Evolutionary conservation across 2,888 invertebrate genomes (phyloP).

Genomic region (Agrotis ipsilon): DNA sequence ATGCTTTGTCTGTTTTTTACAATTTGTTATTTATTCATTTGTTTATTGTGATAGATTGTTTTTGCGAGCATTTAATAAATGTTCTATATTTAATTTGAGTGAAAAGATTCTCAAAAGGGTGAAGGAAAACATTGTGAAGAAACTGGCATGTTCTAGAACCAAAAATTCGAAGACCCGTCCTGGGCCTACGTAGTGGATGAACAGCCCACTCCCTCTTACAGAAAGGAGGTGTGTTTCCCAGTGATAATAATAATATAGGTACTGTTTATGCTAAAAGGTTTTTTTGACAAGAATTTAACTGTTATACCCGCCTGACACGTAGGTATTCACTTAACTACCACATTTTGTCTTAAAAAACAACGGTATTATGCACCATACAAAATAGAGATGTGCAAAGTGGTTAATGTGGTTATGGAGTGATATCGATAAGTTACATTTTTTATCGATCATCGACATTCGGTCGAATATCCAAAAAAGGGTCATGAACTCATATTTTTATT

Average conservation of each 20-base stretch:
- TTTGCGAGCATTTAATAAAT: background rate
- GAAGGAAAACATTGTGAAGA: too few species aligned
- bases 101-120: too few species aligned
- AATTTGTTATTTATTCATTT: constrained; percentile 5
- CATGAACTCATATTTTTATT: background rate
- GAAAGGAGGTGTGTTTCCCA: too few species aligned
- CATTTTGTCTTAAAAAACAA: constrained; percentile 3
- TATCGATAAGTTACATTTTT: background rate
- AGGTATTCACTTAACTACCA: background rate
- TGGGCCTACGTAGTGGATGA: too few species aligned
- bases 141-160: too few species aligned
- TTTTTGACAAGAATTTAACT: background rate
- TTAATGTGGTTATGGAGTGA: background rate
- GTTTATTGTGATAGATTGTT: constrained; percentile 1
- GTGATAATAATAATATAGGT: too few species aligned
- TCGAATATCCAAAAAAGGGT: background rate
- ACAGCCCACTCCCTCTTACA: too few species aligned
- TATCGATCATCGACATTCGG: background rate
- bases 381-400: background rate
- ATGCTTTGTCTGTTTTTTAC: constrained; percentile 26
- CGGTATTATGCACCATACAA: background rate
- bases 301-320: background rate
- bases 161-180: too few species aligned
- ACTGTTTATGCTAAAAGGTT: too few species aligned
- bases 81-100: too few species aligned